Conservation (phyloP, 2,113 vertebrate genomes). For the Hydrolagus affinis region DNA sequence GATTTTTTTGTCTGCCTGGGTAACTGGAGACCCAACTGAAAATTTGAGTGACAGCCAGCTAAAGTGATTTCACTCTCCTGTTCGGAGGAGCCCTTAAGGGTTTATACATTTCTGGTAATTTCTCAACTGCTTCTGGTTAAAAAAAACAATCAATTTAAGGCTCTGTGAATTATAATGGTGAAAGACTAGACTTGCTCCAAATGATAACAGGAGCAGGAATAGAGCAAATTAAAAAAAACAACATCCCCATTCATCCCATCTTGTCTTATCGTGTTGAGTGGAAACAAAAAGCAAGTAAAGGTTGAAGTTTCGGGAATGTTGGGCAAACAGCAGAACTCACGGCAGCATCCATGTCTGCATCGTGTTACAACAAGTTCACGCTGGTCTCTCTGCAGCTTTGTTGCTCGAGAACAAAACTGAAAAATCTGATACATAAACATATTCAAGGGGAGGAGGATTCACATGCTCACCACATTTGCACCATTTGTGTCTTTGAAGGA, state of each 20-base stretch:
- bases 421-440: neutral
- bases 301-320: neutral
- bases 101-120: no score
- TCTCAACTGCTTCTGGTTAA: neutral
- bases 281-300: neutral
- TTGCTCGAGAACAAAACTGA: slow-evolving; percentile 1
- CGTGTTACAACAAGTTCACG: slow-evolving; percentile 14
- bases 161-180: no score
- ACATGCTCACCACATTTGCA: neutral
- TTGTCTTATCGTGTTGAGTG: neutral
- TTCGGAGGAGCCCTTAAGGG: no score
- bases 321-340: neutral
- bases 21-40: neutral
- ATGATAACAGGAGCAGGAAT: no score
- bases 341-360: neutral
- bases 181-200: no score
- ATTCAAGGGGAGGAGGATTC: neutral
- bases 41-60: neutral
- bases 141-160: neutral
- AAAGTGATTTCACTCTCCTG: neutral
- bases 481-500: neutral
- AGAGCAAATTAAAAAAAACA: neutral
- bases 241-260: neutral
- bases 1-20: neutral
- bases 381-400: neutral